phyloP scores from a whole-genome alignment of 2,888 invertebrate genomes.

The Rhagonycha lutea region DNA sequence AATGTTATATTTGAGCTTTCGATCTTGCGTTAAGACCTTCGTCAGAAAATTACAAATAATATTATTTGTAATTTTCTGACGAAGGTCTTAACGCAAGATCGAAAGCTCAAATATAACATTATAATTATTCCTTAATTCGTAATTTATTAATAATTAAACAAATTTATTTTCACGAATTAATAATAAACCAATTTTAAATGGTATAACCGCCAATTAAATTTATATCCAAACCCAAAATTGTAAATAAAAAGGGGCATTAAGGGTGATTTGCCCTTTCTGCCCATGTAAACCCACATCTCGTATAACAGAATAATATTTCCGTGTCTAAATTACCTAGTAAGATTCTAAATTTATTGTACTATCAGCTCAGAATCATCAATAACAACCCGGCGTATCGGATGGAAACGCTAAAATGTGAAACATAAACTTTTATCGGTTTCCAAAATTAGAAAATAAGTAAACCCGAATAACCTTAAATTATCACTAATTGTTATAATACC shows the following conservation, averaged over 20 bases:
- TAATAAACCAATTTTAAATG: no score
- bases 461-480: not conserved
- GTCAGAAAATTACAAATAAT: no score
- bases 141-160: no score
- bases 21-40: no score
- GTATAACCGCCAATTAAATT: not conserved
- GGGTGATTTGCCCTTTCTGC: not conserved
- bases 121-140: no score
- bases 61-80: no score
- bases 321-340: not conserved
- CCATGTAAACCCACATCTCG: not conserved
- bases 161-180: no score
- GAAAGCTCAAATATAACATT: no score
- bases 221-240: not conserved
- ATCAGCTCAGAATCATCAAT: not conserved
- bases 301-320: no score
- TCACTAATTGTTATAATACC: not conserved
- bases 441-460: not conserved
- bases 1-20: no score
- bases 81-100: no score
- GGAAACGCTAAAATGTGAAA: not conserved
- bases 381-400: not conserved
- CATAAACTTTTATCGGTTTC: not conserved
- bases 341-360: not conserved
- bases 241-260: not conserved